Base-by-base conservation (phyloP, 2,797 vertebrate species). In the Sebastolobus alascanus region DNA sequence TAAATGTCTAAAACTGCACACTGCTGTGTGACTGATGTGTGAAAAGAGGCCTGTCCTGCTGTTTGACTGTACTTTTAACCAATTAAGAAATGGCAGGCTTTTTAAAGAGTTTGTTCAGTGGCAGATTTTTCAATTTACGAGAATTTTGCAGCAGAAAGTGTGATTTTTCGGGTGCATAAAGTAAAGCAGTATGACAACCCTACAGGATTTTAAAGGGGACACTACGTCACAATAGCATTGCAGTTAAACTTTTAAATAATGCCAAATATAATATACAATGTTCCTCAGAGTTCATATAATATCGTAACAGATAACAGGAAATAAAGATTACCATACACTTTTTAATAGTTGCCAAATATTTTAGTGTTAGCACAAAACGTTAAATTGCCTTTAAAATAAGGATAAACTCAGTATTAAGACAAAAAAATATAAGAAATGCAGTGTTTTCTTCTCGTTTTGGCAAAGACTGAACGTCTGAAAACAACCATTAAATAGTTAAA, bases 401-500 rank as follows among this genome's bases (percentile, higher is more conserved):
- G 16, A 3, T 16, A 18, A 60, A 55, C 2, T 25, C 22, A 1
- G 4, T 14, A n/a, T 68, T 54, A 64, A 25, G 6, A 64, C 22
- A 4, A 9, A 25, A 8, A 20, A 71, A 43, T 9, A 35, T 3
- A 16, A 3, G 2, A 31, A 46, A 40, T 13, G 4, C 7, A 0
- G 14, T 8, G 20, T 54, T 37, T 67, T 68, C 22, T 31, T 75
- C 60, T 25, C 5, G n/a, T 77, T 82, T 82, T 33, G 7, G 20
- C 13, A 16, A 40, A 73, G 52, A 54, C 22, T 46, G n/a, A 4
- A 3, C 9, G 40, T 50, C 68, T 77, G 46, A 35, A 82, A 87
- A 87, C 80, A 81, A 80, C 68, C 75, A 60, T 55, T 22, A 87
- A 89, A 93, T 6, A 87, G 91, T 92, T 90, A 91, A 90, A 87